phyloP scores from a whole-genome alignment of 1,140 invertebrate genomes.

The Drosophila pruinosa region DNA sequence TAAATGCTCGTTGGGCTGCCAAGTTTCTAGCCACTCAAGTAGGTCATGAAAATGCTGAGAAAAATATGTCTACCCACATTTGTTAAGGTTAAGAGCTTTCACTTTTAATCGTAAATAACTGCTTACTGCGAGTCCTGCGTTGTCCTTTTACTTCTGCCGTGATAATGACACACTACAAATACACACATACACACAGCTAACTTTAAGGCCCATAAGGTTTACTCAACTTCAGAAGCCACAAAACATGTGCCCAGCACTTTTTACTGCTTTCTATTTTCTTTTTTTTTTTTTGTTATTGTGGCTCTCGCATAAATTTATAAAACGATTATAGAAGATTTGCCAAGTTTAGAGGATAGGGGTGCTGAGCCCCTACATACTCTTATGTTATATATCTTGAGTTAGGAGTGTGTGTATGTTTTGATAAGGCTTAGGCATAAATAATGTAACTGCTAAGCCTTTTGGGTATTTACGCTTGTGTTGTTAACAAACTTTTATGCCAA shows the following conservation, averaged over 20 bases:
- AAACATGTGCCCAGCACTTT: conserved; percentile 52
- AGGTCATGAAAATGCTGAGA: background rate
- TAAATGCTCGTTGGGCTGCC: conserved; percentile 18
- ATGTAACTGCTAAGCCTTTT: conserved; percentile 70
- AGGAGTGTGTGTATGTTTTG: conserved; percentile 42
- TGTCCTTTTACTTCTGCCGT: conserved; percentile 29
- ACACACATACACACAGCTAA: conserved; percentile 3
- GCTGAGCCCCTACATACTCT: background rate
- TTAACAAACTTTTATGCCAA: conserved; percentile 55
- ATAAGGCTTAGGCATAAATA: conserved; percentile 70
- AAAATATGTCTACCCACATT: conserved; percentile 40
- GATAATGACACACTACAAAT: conserved; percentile 42
- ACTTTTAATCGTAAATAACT: conserved; percentile 48
- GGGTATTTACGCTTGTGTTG: conserved; percentile 74
- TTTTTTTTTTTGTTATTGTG: too few relatives aligned
- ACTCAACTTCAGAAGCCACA: conserved; percentile 32
- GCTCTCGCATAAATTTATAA: conserved; percentile 53
- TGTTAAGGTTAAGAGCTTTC: conserved; percentile 43
- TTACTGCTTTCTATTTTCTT: too few relatives aligned
- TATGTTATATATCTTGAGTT: background rate
- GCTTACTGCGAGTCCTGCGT: conserved; percentile 5
- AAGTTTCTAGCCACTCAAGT: conserved; percentile 2
- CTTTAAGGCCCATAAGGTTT: conserved; percentile 37
- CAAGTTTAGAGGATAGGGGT: background rate
- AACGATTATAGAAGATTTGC: conserved; percentile 53